A percentile compares a stretch with the other conserved stretches of the same genome.
Evolutionary conservation across 2,797 vertebrate species (phyloP).

Genomic region (Tenualosa ilisha): DNA sequence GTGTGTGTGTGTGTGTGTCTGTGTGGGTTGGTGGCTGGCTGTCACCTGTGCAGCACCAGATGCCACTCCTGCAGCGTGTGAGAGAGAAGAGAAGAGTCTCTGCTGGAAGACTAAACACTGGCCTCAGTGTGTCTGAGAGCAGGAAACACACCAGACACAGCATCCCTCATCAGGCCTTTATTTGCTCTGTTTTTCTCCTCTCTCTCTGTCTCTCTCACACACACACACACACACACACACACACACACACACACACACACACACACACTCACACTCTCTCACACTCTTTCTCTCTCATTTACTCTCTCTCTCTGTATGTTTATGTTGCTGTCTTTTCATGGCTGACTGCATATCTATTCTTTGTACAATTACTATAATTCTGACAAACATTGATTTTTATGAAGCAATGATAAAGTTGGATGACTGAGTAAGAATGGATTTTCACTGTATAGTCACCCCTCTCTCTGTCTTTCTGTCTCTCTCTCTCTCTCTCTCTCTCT

Average conservation of each 20-base stretch:
- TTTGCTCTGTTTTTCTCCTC: conserved; percentile 37
- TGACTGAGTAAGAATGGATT: too few species aligned
- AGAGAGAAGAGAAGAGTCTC: conserved; percentile 57
- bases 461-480: not conserved
- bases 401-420: too few species aligned
- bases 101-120: conserved; percentile 63
- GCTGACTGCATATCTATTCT: too few species aligned
- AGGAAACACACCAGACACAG: conserved; percentile 62
- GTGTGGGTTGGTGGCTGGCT: not conserved
- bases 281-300: not conserved
- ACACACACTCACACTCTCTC: not conserved
- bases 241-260: not conserved
- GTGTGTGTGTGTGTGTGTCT: not conserved
- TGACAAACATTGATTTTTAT: too few species aligned
- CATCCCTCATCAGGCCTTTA: conserved; percentile 65
- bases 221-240: not conserved
- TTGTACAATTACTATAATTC: too few species aligned
- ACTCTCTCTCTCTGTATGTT: not conserved
- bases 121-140: conserved; percentile 52
- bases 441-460: not conserved
- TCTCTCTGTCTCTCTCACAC: not conserved
- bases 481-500: not conserved
- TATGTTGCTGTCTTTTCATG: too few species aligned
- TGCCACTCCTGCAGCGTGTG: conserved; percentile 31
- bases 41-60: conserved; percentile 43